Conservation (phyloP, 2,113 vertebrate species). For the Thomomys bottae region DNA sequence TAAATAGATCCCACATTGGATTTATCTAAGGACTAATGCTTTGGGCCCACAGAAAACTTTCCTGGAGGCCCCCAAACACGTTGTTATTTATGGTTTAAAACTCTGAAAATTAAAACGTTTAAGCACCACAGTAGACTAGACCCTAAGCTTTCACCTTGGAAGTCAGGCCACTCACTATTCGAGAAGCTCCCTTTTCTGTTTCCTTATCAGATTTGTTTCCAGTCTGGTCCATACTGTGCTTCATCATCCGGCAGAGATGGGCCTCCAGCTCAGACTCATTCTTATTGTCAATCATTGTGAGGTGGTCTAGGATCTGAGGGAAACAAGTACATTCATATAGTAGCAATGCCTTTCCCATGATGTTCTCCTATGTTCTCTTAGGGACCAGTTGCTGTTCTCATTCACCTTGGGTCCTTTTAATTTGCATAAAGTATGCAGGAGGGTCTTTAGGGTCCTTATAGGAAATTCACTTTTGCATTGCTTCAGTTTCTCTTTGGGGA, state of each 20-base stretch:
- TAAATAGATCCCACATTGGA: background rate
- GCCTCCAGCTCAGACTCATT: slow-evolving; percentile 97
- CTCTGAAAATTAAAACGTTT: background rate
- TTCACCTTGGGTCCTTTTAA: slow-evolving; percentile 95
- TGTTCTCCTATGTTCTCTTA: background rate
- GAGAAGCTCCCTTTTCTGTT: slow-evolving; percentile 92
- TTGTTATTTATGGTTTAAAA: background rate
- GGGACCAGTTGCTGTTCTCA: background rate
- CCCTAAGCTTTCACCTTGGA: background rate
- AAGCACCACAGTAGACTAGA: background rate
- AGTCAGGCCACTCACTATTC: slow-evolving; percentile 86
- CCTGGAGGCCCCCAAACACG: background rate
- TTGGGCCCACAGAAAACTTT: background rate
- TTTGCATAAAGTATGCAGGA: slow-evolving; percentile 96
- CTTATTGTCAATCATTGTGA: slow-evolving; percentile 98
- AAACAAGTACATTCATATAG: background rate
- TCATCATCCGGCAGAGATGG: slow-evolving; percentile 93
- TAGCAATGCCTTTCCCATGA: background rate
- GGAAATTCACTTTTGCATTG: slow-evolving; percentile 97
- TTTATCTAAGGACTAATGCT: background rate
- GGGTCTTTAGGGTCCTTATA: slow-evolving; percentile 95
- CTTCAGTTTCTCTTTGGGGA: slow-evolving; percentile 98
- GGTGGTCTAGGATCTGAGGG: slow-evolving; percentile 94
- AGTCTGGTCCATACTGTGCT: slow-evolving; percentile 91
- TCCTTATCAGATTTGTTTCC: slow-evolving; percentile 93